These are phyloP conservation scores for Coptodon bakossiorum DNA, from an alignment of 2,113 vertebrate species.

Conservation along the genomic window DNA sequence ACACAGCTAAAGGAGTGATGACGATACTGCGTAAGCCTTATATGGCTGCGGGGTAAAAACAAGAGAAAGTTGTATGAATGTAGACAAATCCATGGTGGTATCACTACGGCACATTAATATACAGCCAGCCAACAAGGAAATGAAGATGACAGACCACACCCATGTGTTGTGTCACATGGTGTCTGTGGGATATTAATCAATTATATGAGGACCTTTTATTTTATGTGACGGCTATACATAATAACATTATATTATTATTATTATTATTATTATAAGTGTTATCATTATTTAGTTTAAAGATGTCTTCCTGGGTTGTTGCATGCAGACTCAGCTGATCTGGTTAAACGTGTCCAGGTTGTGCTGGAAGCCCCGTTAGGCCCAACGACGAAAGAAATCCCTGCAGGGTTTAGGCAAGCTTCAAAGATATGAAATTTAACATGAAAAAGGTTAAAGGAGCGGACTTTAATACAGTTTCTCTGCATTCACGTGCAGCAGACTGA, in stretches of 20 bases:
- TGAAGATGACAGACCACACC: not conserved
- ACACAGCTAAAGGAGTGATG: not conserved
- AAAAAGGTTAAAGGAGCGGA: not conserved
- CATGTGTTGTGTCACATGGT: not conserved
- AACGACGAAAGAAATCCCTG: accelerated
- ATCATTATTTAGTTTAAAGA: not conserved
- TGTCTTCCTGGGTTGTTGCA: not conserved
- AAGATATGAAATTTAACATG: not conserved
- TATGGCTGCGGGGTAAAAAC: not conserved
- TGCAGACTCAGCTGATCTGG: not conserved
- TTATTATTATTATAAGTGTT: not conserved
- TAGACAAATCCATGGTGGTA: not conserved
- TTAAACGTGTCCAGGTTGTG: not conserved
- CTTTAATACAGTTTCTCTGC: not conserved
- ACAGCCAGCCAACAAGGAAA: not conserved
- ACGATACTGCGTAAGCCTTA: not conserved
- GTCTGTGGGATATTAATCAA: not conserved
- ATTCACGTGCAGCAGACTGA: not conserved
- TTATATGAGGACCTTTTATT: not conserved
- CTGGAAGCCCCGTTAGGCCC: not conserved
- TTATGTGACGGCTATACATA: not conserved
- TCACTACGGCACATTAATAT: not conserved
- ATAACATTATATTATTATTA: not conserved
- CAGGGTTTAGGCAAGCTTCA: not conserved
- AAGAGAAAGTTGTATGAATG: not conserved